Evolutionary conservation across 2,888 invertebrate genomes (phyloP).

Genomic region (Timandra comae): DNA sequence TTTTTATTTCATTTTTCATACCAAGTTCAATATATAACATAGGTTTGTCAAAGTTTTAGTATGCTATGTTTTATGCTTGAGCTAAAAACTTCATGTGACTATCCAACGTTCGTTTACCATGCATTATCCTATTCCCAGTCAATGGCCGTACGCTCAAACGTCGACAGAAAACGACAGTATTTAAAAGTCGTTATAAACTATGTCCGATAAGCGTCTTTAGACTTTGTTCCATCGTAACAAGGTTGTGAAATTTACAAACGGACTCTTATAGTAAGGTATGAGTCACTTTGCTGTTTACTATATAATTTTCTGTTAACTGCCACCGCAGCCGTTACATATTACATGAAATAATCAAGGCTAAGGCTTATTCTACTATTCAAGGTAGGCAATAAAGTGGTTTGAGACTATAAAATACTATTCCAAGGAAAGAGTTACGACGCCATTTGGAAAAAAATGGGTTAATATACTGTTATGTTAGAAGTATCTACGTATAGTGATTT

Average conservation of each 20-base stretch:
- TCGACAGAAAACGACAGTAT: conserved; percentile 6
- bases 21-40: too few species aligned
- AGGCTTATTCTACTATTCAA: conserved; percentile 15
- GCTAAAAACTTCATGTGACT: too few species aligned
- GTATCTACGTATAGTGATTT: too few species aligned
- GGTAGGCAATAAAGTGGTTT: conserved; percentile 10
- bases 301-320: conserved; percentile 19
- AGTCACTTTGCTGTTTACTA: conserved; percentile 22
- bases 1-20: too few species aligned
- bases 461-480: too few species aligned
- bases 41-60: too few species aligned
- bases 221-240: conserved; percentile 16
- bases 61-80: too few species aligned
- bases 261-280: conserved; percentile 13
- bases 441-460: conserved; percentile 1
- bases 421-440: conserved; percentile 13
- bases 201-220: conserved; percentile 4
- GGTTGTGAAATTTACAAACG: conserved; percentile 6
- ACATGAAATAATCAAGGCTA: conserved; percentile 12
- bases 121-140: conserved; percentile 14
- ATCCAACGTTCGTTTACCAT: too few species aligned
- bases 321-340: conserved; percentile 18
- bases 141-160: conserved; percentile 11
- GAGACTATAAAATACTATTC: conserved; percentile 6
- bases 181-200: conserved; percentile 12